Base-by-base conservation (phyloP, 2,797 vertebrate genomes). In the Rhyacichthys aspro region DNA sequence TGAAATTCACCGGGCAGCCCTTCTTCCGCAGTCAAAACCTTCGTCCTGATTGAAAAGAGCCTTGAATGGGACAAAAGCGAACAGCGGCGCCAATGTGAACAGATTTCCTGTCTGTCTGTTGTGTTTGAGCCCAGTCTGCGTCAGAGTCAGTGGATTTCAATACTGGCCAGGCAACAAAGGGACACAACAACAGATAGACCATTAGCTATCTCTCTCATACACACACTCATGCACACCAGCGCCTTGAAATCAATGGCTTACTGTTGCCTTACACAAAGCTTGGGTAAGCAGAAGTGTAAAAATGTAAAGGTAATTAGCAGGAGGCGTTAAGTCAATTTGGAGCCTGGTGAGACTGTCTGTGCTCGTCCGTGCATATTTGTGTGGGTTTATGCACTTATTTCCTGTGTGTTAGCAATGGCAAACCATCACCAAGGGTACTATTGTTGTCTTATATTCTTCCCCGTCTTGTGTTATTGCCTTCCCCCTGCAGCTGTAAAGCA, bases 241-340 rank as follows among this genome's bases (percentile, higher is more conserved):
- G 54, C 41, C 8, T 7, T 43, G 62, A 78, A 83, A 86, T 79
- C 81, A 76, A 86, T 86, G 56, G 68, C 61, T 63, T 56, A 67
- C 71, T 83, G 79, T 81, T 76, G 74, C 77, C 67, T 76, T 38
- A 80, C 82, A 72, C 48, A 56, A 52, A 64, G 75, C 78, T 70
- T 55, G 72, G 73, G 65, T 70, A 80, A 82, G 82, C 72, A 82
- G 66, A 79, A 80, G 69, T 72, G 63, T 75, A 81, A 75, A 88
- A 86, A 84, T 86, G 77, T 84, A 82, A 85, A 82, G 63, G 70
- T 86, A 85, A 89, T 88, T 88, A 88, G 84, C 63, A 54, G 46
- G 66, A 86, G 78, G 74, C 67, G 36, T 59, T 55, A 70, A 71
- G 78, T 86, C 62, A 59, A 85, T 84, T 52, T 56, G 68, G 55